Evolutionary conservation across 2,797 vertebrate species (phyloP), one percentile per base, ranked within the genome.

Genomic region (Dryobates pubescens): DNA sequence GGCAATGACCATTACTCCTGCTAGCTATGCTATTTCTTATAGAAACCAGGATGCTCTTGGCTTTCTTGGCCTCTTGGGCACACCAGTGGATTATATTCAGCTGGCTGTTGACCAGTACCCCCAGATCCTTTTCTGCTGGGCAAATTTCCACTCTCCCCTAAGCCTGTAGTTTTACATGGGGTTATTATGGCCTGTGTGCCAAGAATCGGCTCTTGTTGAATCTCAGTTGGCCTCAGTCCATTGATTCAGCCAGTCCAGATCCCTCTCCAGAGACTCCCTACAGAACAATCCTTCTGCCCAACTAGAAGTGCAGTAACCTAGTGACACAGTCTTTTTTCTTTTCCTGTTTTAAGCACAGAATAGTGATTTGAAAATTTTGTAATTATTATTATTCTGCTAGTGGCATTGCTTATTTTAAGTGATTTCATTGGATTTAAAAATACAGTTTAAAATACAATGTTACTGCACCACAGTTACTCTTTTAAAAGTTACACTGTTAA

Each of bases 41-140:
- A 23, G 10, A 61, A 13, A 34, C 23, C n/a, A 59, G 32, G 22
- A 20, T n/a, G 30, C 30, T n/a, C 9, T 57, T 62, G 34, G 14
- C 8, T 36, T 63, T 41, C 36, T 63, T 63, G 61, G 24, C 17
- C 23, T 17, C 59, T 34, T 62, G 34, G 29, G 59, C 45, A 59
- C 18, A 59, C 18, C 45, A 41, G 24, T 22, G 14, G 19, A 19
- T 51, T 32, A 14, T 7, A 8, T 24, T 51, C 15, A 62, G 11
- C 16, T 1, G 2, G 1, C 32, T 49, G 19, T 30, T 0, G 1
- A 23, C 15, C 8, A 36, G 5, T 9, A 49, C 6, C 5, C 4
- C 34, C 58, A 62, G 45, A 45, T 38, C 34, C 20, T 51, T 38
- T n/a, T 19, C 34, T 3, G 1, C 11, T 5, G 1, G 27, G 13